phyloP scores from a whole-genome alignment of 2,888 invertebrate genomes.

The Ashinkailepas kermadecensis region DNA sequence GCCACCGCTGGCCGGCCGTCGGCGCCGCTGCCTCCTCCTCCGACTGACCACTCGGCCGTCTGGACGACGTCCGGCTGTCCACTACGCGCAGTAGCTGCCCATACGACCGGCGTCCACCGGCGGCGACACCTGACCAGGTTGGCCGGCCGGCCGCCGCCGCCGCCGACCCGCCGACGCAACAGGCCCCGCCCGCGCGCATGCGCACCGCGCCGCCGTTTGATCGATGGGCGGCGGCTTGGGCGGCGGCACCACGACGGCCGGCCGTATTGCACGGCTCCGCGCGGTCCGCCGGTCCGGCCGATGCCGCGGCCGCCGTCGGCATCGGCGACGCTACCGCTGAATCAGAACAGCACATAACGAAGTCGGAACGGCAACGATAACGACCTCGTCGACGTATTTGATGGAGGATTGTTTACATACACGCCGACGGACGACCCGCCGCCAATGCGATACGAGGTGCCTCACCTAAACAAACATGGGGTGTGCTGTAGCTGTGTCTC shows the following conservation, averaged over 20 bases:
- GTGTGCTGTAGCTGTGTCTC: too few relatives aligned
- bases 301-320: too few relatives aligned
- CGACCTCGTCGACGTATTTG: too few relatives aligned
- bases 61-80: background rate
- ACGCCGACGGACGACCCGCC: too few relatives aligned
- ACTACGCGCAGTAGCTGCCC: background rate
- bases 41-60: background rate
- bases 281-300: too few relatives aligned
- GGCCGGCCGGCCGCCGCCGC: background rate
- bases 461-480: too few relatives aligned
- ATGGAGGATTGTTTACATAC: too few relatives aligned
- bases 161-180: background rate
- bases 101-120: background rate
- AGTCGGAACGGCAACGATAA: too few relatives aligned
- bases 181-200: constrained; percentile 22
- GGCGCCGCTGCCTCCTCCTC: background rate
- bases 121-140: constrained; percentile 1
- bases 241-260: background rate
- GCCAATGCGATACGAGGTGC: too few relatives aligned
- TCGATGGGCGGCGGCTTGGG: constrained; percentile 3
- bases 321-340: too few relatives aligned
- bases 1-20: background rate
- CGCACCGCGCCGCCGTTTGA: background rate
- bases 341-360: too few relatives aligned
- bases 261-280: too few relatives aligned